Evolutionary conservation across 2,888 invertebrate species (phyloP).

Genomic region (Caradrina kadenii): DNA sequence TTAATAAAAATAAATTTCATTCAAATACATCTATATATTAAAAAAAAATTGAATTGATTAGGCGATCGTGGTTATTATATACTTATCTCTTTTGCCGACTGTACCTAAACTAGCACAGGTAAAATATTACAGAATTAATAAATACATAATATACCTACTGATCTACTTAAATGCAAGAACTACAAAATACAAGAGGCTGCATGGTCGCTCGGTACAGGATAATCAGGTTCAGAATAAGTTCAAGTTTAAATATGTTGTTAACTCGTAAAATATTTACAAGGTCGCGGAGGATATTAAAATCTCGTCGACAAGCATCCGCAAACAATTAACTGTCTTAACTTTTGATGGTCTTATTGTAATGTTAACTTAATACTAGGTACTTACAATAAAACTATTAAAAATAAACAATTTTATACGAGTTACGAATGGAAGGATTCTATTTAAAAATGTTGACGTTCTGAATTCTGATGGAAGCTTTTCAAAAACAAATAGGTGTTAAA

Average conservation of each 20-base stretch:
- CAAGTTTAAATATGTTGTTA: constrained; percentile 41
- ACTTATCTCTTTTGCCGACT: no score
- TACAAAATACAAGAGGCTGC: neutral
- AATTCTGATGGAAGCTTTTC: neutral
- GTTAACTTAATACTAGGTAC: neutral
- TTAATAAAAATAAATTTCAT: no score
- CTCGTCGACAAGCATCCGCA: neutral
- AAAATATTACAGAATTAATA: neutral
- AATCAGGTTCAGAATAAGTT: constrained; percentile 32
- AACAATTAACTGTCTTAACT: neutral
- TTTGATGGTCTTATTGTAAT: neutral
- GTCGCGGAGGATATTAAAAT: constrained; percentile 11
- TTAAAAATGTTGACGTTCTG: no score
- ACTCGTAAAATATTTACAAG: constrained; percentile 13
- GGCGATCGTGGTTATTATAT: no score
- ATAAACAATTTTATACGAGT: no score
- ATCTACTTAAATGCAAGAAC: neutral
- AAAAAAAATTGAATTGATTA: no score
- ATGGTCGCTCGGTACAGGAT: constrained; percentile 3
- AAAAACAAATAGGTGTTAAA: neutral
- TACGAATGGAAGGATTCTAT: no score
- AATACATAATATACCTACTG: neutral
- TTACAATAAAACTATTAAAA: neutral
- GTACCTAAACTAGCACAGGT: no score
- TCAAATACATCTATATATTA: no score